A percentile compares a stretch with the other conserved stretches of the same genome.
These are phyloP conservation scores for Nomada goodeniana DNA, from an alignment of 2,888 invertebrate genomes.

Conservation along the genomic window DNA sequence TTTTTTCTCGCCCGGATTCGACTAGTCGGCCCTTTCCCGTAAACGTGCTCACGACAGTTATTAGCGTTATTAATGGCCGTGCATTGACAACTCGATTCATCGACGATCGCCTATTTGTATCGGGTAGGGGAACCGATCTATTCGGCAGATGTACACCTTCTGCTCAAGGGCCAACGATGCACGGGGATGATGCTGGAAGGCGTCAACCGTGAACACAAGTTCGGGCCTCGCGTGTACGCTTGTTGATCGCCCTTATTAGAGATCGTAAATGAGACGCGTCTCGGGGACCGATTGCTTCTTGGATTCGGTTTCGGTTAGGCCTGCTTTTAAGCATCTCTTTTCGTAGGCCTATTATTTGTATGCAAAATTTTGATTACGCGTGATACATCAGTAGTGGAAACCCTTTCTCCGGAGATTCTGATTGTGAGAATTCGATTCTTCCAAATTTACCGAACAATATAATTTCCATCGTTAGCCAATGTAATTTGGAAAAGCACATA, in stretches of 20 bases:
- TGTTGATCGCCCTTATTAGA: neutral
- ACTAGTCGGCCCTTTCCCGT: constrained; percentile 67
- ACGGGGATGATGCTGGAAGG: constrained; percentile 36
- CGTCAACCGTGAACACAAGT: constrained; percentile 42
- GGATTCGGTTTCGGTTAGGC: neutral
- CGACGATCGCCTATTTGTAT: constrained; percentile 65
- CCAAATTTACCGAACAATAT: too few species aligned
- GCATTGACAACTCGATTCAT: constrained; percentile 77
- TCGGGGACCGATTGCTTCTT: neutral
- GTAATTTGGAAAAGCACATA: too few species aligned
- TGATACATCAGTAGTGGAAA: too few species aligned
- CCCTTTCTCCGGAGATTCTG: too few species aligned
- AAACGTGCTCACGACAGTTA: constrained; percentile 77
- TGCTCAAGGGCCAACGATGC: constrained; percentile 47
- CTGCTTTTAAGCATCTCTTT: neutral
- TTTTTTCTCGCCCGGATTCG: constrained; percentile 23
- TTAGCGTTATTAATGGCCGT: constrained; percentile 82
- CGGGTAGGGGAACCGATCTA: constrained; percentile 58
- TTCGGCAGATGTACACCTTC: constrained; percentile 66
- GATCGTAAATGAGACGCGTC: constrained; percentile 14
- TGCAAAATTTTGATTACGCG: too few species aligned
- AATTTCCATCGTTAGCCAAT: too few species aligned
- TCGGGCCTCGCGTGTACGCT: neutral
- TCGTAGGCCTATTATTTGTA: neutral
- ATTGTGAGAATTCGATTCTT: too few species aligned